Base-by-base conservation (phyloP, 1,140 invertebrate genomes). In the Pogonus chalceus region DNA sequence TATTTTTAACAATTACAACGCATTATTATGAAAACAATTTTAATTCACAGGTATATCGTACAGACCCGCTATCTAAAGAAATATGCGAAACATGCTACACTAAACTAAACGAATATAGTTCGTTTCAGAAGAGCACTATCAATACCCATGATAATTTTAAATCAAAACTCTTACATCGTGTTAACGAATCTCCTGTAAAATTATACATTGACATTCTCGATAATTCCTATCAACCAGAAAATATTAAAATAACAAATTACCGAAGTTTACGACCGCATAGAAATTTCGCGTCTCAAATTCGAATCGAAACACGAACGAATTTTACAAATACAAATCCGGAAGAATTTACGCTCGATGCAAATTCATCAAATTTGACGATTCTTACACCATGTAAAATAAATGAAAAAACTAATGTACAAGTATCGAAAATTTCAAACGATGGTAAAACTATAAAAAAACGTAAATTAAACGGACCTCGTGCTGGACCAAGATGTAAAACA, bases 21-120 rank as follows among this genome's bases (percentile, higher is more conserved):
- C 31, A 0, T 49, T 2, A 24, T 53, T 46, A 53, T 47, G n/a
- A n/a, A 51, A 24, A 23, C 1, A 35, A 52, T 22, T 14, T 16
- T 23, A 21, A 47, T 58, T 61, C 66, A 10, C 49, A 70, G 68
- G 62, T 70, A 23, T 68, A 68, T 55, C 60, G 62, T 59, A 61
- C 64, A 46, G 68, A 70, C 58, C 68, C 66, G 21, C 50, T 69
- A 31, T 65, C 66, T 46, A 70, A 70, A 55, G 58, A 59, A 39
- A 60, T 70, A 23, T 70, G 68, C 52, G 56, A 65, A 43, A 58
- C 56, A 24, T 70, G 68, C 49, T 64, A 59, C n/a, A 53, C 54
- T 10, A 67, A 61, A 47, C 54, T 70, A 16, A 56, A 63, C 39
- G 60, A 56, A 22, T 56, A 66, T 37, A 57, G 53, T 48, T 60